Conservation (phyloP, 53 echinoderm and acorn worm genomes). For the Antedon mediterranea region DNA sequence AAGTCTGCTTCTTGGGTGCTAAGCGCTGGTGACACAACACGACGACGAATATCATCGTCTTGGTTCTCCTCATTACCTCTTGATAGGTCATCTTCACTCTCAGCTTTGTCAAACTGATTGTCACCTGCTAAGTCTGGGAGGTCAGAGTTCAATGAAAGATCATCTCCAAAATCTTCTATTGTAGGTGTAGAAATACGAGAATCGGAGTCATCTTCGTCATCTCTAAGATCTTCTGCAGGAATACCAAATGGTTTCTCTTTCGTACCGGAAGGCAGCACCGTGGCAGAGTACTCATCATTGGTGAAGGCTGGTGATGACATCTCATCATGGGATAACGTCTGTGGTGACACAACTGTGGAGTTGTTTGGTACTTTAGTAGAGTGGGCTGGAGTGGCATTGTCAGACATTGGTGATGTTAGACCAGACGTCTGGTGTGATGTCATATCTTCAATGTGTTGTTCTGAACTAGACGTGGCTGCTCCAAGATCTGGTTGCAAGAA, state of each 20-base stretch:
- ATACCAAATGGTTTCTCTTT: neutral
- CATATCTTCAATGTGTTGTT: neutral
- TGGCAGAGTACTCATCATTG: neutral
- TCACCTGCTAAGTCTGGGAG: constrained; percentile 4
- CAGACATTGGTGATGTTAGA: neutral
- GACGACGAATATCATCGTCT: constrained; percentile 37
- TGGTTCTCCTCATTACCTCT: constrained; percentile 29
- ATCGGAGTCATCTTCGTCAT: neutral
- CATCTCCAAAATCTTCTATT: neutral
- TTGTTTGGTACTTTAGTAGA: neutral
- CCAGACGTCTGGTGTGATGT: neutral
- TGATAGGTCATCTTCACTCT: constrained; percentile 7
- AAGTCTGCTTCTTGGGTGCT: constrained; percentile 90
- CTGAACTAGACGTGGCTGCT: neutral
- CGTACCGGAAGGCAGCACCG: neutral
- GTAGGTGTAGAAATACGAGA: neutral
- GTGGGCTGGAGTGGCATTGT: neutral
- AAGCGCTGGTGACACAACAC: constrained; percentile 62
- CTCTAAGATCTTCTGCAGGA: neutral
- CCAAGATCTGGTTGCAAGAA: neutral
- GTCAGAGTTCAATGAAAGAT: constrained; percentile 12
- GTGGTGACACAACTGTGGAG: neutral
- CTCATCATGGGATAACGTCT: neutral
- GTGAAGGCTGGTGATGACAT: neutral
- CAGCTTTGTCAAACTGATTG: neutral